phyloP scores from a whole-genome alignment of 2,797 vertebrate genomes.

The Phrynocephalus vlangalii region DNA sequence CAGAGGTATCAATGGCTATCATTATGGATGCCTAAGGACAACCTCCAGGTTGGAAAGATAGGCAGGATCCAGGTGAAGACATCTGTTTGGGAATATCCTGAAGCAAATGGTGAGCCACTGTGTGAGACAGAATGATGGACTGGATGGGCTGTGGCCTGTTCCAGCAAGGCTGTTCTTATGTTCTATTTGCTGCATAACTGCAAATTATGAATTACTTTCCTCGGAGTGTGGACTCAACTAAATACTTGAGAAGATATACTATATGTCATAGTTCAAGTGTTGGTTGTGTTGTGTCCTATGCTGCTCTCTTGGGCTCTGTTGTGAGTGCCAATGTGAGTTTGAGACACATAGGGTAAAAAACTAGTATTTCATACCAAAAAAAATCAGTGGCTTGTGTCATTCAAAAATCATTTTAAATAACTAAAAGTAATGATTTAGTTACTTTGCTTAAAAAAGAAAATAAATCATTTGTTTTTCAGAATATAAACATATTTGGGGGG shows the following conservation, averaged over 20 bases:
- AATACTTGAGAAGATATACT: not conserved
- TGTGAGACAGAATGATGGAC: no score
- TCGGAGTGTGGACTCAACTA: not conserved
- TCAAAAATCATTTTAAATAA: not conserved
- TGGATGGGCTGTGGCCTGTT: no score
- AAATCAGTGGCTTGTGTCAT: not conserved
- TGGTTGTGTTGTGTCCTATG: not conserved
- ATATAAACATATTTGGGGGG: not conserved
- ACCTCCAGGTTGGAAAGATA: no score
- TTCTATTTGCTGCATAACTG: not conserved
- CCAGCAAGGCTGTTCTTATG: no score
- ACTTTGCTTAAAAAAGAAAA: not conserved
- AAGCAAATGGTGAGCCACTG: no score
- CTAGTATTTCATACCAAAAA: not conserved
- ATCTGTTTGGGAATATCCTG: no score
- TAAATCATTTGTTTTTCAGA: not conserved
- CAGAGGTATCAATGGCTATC: no score
- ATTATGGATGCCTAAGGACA: no score
- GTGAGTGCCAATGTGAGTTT: no score
- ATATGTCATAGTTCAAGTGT: not conserved
- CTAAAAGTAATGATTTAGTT: not conserved
- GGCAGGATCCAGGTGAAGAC: no score
- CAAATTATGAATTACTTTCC: not conserved
- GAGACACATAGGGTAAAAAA: not conserved
- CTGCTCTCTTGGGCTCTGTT: not conserved